Evolutionary conservation across 2,113 vertebrate genomes (phyloP).

Genomic region (Sturnira hondurensis): DNA sequence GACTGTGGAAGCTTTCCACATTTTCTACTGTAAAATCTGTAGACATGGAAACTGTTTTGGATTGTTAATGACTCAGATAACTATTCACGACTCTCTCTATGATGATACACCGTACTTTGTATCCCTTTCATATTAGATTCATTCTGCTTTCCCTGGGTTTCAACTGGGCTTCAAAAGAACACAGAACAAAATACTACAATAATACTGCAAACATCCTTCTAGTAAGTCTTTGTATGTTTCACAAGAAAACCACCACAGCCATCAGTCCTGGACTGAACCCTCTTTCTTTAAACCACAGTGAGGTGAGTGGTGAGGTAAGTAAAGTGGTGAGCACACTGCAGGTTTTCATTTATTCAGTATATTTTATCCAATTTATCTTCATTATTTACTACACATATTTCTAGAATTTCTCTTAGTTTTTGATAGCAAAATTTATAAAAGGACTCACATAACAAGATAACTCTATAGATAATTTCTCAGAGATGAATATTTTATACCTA

Average conservation of each 20-base stretch:
- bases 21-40: neutral
- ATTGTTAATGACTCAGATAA: neutral
- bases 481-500: neutral
- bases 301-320: neutral
- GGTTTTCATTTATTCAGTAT: neutral
- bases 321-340: neutral
- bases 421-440: neutral
- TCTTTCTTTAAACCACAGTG: neutral
- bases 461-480: constrained; percentile 13
- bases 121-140: neutral
- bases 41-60: neutral
- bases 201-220: neutral
- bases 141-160: neutral
- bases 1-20: neutral
- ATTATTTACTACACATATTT: neutral
- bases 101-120: neutral
- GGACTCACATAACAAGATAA: neutral
- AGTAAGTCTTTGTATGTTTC: neutral
- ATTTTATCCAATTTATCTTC: neutral
- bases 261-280: neutral
- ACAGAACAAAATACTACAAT: neutral
- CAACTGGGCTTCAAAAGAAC: neutral
- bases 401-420: neutral
- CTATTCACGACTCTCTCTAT: neutral
- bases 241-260: neutral